Conservation (phyloP, 2,113 vertebrate genomes). For the Trinectes maculatus region DNA sequence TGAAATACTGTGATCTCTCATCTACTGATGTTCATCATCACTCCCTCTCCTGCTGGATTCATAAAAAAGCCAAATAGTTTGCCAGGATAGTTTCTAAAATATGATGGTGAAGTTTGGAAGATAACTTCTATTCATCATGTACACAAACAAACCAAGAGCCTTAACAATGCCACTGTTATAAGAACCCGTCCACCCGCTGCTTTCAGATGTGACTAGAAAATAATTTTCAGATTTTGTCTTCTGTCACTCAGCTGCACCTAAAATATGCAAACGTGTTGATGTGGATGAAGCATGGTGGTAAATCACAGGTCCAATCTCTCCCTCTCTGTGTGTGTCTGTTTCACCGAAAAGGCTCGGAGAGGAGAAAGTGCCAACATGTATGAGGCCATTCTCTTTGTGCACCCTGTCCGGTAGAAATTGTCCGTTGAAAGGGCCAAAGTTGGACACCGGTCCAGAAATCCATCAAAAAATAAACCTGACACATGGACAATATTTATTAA, state of each 20-base stretch:
- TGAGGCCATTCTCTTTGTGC: constrained; percentile 2
- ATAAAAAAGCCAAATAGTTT: constrained; percentile 29
- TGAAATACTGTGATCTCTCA: constrained; percentile 30
- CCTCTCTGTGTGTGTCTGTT: no score
- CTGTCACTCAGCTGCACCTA: no score
- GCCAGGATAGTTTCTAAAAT: constrained; percentile 17
- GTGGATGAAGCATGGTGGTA: no score
- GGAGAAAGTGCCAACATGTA: background rate
- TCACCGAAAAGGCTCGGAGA: constrained; percentile 3
- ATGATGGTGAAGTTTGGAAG: background rate
- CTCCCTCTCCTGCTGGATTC: constrained; percentile 29
- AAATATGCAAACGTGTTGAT: no score
- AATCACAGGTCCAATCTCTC: no score
- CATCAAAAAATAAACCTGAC: no score
- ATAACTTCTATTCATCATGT: background rate
- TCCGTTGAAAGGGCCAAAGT: no score
- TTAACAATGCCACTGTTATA: background rate
- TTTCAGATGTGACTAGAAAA: no score
- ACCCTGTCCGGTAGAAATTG: constrained; percentile 3
- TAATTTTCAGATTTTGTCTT: no score
- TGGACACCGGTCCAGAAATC: no score
- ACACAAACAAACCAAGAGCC: background rate
- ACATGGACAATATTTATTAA: no score
- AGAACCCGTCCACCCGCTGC: background rate
- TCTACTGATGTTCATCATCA: constrained; percentile 34